Conservation (phyloP, 2,888 invertebrate species). For the Selenia dentaria region DNA sequence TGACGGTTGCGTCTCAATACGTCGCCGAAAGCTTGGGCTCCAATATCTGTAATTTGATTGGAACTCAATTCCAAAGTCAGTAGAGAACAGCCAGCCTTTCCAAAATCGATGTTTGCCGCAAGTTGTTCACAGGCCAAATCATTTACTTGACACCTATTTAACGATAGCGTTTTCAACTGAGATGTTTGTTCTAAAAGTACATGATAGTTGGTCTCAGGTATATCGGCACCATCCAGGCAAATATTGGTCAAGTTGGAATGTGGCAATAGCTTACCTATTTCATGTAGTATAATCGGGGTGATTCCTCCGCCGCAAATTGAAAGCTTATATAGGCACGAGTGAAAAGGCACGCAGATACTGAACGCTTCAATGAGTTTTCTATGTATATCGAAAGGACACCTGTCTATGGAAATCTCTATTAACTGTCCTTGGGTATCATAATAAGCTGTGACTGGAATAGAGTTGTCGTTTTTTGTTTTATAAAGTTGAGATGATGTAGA, state of each 20-base stretch:
- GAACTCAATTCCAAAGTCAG: slow-evolving; percentile 49
- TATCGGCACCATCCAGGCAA: slow-evolving; percentile 49
- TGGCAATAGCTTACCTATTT: slow-evolving; percentile 50
- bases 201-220: slow-evolving; percentile 50
- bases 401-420: slow-evolving; percentile 45
- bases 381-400: slow-evolving; percentile 32
- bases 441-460: slow-evolving; percentile 38
- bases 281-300: slow-evolving; percentile 35
- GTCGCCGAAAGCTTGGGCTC: slow-evolving; percentile 45
- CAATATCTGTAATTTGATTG: slow-evolving; percentile 53
- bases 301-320: slow-evolving; percentile 42
- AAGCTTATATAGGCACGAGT: slow-evolving; percentile 44
- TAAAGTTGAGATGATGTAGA: not conserved
- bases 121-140: slow-evolving; percentile 46
- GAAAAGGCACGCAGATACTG: slow-evolving; percentile 50
- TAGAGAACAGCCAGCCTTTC: slow-evolving; percentile 38
- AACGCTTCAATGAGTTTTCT: slow-evolving; percentile 48
- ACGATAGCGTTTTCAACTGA: slow-evolving; percentile 50
- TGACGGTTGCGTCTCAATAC: slow-evolving; percentile 52
- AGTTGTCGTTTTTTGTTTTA: not conserved
- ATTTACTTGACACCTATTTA: slow-evolving; percentile 52
- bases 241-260: slow-evolving; percentile 58
- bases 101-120: slow-evolving; percentile 37
- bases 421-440: slow-evolving; percentile 45
- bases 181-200: slow-evolving; percentile 45